Evolutionary conservation across 1,140 invertebrate species (phyloP), one percentile per base, ranked within the genome.

Genomic region (Danaus melanippus): DNA sequence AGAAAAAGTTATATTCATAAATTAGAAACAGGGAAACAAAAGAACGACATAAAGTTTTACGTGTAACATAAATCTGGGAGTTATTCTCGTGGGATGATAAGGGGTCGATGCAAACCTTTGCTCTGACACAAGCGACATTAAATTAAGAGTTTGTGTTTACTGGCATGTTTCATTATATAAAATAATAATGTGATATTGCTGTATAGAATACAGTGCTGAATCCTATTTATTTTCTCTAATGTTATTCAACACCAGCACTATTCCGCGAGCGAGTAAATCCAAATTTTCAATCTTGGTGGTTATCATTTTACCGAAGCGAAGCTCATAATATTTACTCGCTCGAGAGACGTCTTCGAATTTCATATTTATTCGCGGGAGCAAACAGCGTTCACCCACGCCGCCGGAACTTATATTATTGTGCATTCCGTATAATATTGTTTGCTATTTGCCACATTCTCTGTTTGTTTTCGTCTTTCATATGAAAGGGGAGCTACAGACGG

Each of bases 361-460:
- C 84, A 86, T 85, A 84, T 84, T 85, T 84, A 86, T 84, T 84
- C 74, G 77, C 74, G 74, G 71, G 78, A 78, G 80, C 66, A 84
- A 84, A 86, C 77, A 84, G 60, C 67, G 58, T 72, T 69, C 69
- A 66, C 76, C 72, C 70, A 68, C 74, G 67, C 53, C 10, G 12
- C 12, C 43, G 21, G 21, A 32, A 32, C 78, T 84, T 80, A 86
- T 86, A 86, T 86, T 86, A 85, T 86, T 86, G 84, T 86, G 84
- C 84, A 86, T 85, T 84, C 81, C 81, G 84, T 85, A 86, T 86
- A 86, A 86, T 86, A 86, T 86, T 86, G 84, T 86, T 86, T 86
- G 79, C 82, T 85, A 76, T 84, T 86, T 86, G 82, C 71, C 84
- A 86, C 84, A 85, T 86, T 84, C 79, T 58, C 69, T 86, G 79